Conservation (phyloP, 2,888 invertebrate species). For the Plagodis dolabraria region DNA sequence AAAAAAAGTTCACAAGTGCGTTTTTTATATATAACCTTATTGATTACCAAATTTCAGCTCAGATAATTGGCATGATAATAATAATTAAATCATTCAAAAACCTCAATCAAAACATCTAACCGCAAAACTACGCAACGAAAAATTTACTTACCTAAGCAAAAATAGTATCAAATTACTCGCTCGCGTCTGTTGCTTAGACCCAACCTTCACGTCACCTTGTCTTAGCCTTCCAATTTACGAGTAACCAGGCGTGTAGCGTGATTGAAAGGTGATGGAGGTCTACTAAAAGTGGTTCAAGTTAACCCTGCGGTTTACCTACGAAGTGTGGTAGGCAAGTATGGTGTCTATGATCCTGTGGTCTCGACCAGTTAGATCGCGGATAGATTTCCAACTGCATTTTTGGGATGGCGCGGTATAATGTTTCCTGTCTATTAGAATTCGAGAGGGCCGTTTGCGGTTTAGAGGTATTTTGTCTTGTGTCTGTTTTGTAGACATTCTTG, state of each 20-base stretch:
- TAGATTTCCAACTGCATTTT: conserved; percentile 67
- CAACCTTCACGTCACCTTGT: conserved; percentile 40
- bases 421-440: conserved; percentile 46
- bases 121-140: conserved; percentile 33
- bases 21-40: too few relatives aligned
- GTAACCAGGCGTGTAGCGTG: conserved; percentile 23
- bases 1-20: too few relatives aligned
- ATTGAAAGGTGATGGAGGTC: conserved; percentile 22
- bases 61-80: too few relatives aligned
- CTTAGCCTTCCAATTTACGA: conserved; percentile 22
- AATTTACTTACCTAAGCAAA: conserved; percentile 16
- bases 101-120: conserved; percentile 29
- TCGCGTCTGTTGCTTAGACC: conserved; percentile 25
- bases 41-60: too few relatives aligned
- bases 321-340: conserved; percentile 47
- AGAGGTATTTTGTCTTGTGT: conserved; percentile 26
- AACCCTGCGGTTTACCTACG: conserved; percentile 29
- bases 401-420: conserved; percentile 63
- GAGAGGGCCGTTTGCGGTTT: conserved; percentile 50
- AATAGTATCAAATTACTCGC: conserved; percentile 33
- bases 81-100: conserved; percentile 2
- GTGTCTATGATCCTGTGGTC: conserved; percentile 59
- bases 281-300: conserved; percentile 22
- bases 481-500: conserved; percentile 26
- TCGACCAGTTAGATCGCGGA: conserved; percentile 62